Evolutionary conservation across 1,140 invertebrate genomes (phyloP).

Genomic region (Latrodectus geometricus): DNA sequence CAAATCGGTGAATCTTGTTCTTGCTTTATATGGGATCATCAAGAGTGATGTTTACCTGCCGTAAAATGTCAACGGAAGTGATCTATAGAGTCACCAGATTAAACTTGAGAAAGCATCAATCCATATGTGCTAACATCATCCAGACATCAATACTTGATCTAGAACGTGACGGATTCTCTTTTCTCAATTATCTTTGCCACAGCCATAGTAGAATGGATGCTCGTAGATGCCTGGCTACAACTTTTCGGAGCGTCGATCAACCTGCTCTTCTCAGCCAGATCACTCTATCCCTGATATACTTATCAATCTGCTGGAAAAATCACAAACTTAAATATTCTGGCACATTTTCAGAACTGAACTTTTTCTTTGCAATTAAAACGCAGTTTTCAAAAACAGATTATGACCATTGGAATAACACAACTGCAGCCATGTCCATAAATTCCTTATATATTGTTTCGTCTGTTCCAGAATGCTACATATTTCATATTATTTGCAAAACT

Average conservation of each 20-base stretch:
- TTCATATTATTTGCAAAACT: too few species aligned
- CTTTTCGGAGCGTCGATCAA: not conserved
- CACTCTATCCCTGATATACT: not conserved
- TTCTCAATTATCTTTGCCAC: constrained; percentile 22
- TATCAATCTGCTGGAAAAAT: constrained; percentile 1
- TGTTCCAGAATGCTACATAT: too few species aligned
- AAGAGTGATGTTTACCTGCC: too few species aligned
- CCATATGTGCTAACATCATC: constrained; percentile 19
- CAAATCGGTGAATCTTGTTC: too few species aligned
- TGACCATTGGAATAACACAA: too few species aligned
- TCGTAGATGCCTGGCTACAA: constrained; percentile 4
- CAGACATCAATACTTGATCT: not conserved
- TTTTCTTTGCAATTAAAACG: too few species aligned
- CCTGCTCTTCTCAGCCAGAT: constrained; percentile 14
- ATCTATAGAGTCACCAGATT: not conserved
- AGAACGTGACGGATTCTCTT: constrained; percentile 10
- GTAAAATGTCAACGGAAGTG: not conserved
- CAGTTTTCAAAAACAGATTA: too few species aligned
- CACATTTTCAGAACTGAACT: too few species aligned
- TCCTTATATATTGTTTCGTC: too few species aligned
- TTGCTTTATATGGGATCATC: too few species aligned
- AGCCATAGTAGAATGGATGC: not conserved
- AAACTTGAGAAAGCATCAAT: not conserved
- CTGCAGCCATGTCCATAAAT: too few species aligned
- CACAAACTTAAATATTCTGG: too few species aligned